phyloP scores from a whole-genome alignment of 1,140 invertebrate species.

The Drosophila nikananu region DNA sequence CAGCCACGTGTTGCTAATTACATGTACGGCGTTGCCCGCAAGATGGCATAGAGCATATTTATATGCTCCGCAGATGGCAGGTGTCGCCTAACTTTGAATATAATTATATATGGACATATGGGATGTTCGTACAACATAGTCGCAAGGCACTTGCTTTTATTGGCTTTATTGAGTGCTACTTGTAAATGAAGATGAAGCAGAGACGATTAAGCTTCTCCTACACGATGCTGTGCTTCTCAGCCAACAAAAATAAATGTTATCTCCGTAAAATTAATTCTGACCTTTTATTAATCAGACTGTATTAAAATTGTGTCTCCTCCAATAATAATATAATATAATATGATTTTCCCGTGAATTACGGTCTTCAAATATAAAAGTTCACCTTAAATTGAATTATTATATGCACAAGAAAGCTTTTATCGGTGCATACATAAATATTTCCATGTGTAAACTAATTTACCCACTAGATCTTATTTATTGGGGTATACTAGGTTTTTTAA shows the following conservation, averaged over 20 bases:
- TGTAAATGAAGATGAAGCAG: slow-evolving; percentile 13
- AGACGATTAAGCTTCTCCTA: not conserved
- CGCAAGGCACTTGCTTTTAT: slow-evolving; percentile 17
- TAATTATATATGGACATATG: slow-evolving; percentile 38
- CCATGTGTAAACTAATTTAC: slow-evolving; percentile 10
- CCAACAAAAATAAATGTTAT: not conserved
- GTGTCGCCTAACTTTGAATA: slow-evolving; percentile 32
- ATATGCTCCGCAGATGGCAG: slow-evolving; percentile 21
- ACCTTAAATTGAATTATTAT: slow-evolving; percentile 7
- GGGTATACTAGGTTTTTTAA: not conserved
- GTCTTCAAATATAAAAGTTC: slow-evolving; percentile 1
- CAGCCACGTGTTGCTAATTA: slow-evolving; percentile 44
- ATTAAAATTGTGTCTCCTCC: not conserved
- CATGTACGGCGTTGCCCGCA: slow-evolving; percentile 9
- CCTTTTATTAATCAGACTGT: too few species aligned
- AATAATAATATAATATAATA: too few species aligned
- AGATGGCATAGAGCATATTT: slow-evolving; percentile 10
- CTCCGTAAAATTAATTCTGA: not conserved
- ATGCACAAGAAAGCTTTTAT: slow-evolving; percentile 32
- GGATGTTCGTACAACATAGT: not conserved
- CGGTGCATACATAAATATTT: slow-evolving; percentile 41
- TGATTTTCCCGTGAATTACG: not conserved
- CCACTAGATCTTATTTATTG: not conserved
- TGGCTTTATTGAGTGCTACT: slow-evolving; percentile 31
- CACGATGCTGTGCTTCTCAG: not conserved